Base-by-base conservation (phyloP, 1,140 invertebrate species). In the Scaptodrosophila lebanonensis region DNA sequence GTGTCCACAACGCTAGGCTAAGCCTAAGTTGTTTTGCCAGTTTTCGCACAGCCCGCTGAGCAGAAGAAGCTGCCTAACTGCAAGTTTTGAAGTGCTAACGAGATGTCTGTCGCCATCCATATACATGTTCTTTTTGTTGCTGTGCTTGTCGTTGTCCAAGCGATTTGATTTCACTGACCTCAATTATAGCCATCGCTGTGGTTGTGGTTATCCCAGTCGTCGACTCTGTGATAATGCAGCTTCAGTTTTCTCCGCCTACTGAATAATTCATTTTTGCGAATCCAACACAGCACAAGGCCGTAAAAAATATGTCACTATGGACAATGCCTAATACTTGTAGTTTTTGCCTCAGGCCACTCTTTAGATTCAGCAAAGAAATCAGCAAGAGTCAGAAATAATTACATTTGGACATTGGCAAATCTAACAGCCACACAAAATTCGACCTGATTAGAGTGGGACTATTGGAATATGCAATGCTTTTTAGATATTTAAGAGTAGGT, bases 151-250 rank as follows among this genome's bases (percentile, higher is more conserved):
- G 27, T 64, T 45, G 48, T 53, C 39, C 47, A 38, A 36, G 40
- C 54, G 49, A 61, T 69, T 76, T 69, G 66, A 72, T 77, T 77
- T 77, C 72, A 71, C 66, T 77, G 72, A 77, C 72, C 72, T 77
- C 72, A 76, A 76, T 76, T 66, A 66, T 60, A 27, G 51, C 29
- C 36, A 29, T 49, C 36, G 49, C 18, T 52, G 53, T 33, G 54
- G 51, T 43, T 36, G 51, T 42, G 18, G 13, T 29, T n/a, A 32
- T 42, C n/a, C 17, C 48, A 38, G 35, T 49, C 49, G 39, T 39
- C 48, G 11, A 39, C 61, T 51, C 36, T 36, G 51, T 42, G 18
- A 15, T 29, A 11, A 32, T 42, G 32, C 49, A 32, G 17, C 51
- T 52, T 52, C 49, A 20, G 25, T 50, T 56, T 47, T 52, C 62